Evolutionary conservation across 2,113 vertebrate genomes (phyloP).

Genomic region (Emydura subglobosa): DNA sequence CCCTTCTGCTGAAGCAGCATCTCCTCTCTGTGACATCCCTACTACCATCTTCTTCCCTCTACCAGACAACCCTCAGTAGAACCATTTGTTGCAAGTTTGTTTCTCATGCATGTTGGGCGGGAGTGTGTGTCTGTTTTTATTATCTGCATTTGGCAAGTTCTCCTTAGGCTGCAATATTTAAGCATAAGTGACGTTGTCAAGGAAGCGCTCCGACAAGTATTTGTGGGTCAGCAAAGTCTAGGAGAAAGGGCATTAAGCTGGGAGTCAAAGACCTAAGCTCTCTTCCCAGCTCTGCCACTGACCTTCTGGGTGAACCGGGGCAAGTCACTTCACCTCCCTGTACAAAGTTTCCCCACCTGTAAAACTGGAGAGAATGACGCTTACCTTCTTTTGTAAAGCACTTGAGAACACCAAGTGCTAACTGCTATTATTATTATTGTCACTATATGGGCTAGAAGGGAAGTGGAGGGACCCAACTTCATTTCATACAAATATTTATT

Average conservation of each 20-base stretch:
- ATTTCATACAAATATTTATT: constrained; percentile 74
- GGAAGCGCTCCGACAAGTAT: not conserved
- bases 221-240: constrained; percentile 18
- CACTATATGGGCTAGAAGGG: constrained; percentile 44
- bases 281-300: not conserved
- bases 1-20: constrained; percentile 45
- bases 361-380: not conserved
- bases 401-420: constrained; percentile 13
- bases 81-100: not conserved
- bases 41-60: not conserved
- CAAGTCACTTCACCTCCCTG: not conserved
- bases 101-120: not conserved
- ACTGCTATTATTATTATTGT: constrained; percentile 54
- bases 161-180: not conserved
- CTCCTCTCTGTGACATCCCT: constrained; percentile 26
- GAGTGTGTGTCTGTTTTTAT: not conserved
- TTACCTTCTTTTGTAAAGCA: not conserved
- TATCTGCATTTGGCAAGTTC: constrained; percentile 23
- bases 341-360: not conserved
- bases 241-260: not conserved
- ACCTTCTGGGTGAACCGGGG: not conserved
- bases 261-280: not conserved
- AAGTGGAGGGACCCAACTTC: constrained; percentile 52
- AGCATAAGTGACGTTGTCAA: not conserved
- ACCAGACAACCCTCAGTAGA: constrained; percentile 22